A percentile compares a stretch with the other conserved stretches of the same genome.
Conservation (phyloP, 2,113 vertebrate genomes). For the Nyctereutes procyonoides region DNA sequence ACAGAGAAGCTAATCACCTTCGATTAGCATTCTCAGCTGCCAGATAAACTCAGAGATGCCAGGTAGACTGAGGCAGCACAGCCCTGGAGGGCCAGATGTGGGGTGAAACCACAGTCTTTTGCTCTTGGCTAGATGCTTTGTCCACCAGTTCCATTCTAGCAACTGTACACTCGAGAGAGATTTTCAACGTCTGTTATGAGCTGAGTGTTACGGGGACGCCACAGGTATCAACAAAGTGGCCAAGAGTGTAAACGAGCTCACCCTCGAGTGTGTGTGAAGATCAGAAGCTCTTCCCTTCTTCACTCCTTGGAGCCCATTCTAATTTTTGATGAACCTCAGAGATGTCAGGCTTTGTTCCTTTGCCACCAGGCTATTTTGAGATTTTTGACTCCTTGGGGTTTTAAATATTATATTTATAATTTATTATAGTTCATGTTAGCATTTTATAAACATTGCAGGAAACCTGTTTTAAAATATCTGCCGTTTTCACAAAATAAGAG, state of each 20-base stretch:
- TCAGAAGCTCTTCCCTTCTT: neutral
- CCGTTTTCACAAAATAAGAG: neutral
- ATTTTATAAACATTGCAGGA: neutral
- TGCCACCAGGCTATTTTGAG: neutral
- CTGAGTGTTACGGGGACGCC: accelerated
- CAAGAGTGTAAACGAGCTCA: no score
- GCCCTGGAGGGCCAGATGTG: accelerated
- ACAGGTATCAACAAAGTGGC: accelerated
- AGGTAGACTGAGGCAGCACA: accelerated
- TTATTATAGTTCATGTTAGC: neutral
- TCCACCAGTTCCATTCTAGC: no score
- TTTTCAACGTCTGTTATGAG: no score
- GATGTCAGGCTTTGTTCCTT: neutral
- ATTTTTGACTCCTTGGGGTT: neutral
- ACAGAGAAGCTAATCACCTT: accelerated
- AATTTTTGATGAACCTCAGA: neutral
- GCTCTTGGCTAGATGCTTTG: accelerated
- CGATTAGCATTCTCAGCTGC: neutral
- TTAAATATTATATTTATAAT: neutral
- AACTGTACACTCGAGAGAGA: accelerated
- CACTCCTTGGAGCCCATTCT: neutral
- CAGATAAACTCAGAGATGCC: neutral
- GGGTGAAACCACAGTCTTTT: neutral
- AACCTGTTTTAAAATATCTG: neutral
- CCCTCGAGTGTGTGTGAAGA: accelerated